Base-by-base conservation (phyloP, 2,797 vertebrate genomes). In the Tauraco hartlaubi region DNA sequence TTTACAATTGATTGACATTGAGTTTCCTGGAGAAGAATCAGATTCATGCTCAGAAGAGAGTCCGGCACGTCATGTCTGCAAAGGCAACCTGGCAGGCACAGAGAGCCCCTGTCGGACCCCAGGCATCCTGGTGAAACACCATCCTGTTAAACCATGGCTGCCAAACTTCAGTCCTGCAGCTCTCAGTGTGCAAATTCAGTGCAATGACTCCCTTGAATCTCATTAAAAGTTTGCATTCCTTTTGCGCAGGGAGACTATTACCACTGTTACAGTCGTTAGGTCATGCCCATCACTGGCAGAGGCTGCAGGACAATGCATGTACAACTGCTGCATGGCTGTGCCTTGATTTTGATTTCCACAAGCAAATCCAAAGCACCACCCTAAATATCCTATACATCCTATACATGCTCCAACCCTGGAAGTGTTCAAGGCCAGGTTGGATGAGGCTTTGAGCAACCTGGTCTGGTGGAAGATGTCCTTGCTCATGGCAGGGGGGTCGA, bases 1-100 rank as follows among this genome's bases (percentile, higher is more conserved):
- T 90, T 92, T 39, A 15, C 7, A 26, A 59, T 4, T 72, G 25
- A 90, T 21, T 82, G 80, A 43, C 67, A 12, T 2, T 21, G 39
- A 33, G 31, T 44, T 94, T 90, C n/a, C 62, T 56, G 69, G 26
- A 83, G 71, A 85, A 83, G 39, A 88, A 90, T 33, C 37, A 62
- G 23, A 54, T 51, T 17, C 7, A 2, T 55, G 20, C 43, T 77
- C 9, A 3, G 68, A 89, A 56, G 19, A 74, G 1, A 77, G 29
- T 35, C 64, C 46, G 6, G 1, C n/a, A 26, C 4, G 18, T 46
- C 20, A 33, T 33, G 7, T 26, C 58, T 51, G n/a, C 31, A 67
- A 67, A 71, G 25, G 17, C 31, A 63, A 15, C 14, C 39, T 63
- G 56, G 28, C 37, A 56, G 33, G 18, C 48, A 39, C 12, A 35